These are phyloP conservation scores for Conops quadrifasciatus DNA, from an alignment of 2,888 invertebrate genomes.

Conservation along the genomic window DNA sequence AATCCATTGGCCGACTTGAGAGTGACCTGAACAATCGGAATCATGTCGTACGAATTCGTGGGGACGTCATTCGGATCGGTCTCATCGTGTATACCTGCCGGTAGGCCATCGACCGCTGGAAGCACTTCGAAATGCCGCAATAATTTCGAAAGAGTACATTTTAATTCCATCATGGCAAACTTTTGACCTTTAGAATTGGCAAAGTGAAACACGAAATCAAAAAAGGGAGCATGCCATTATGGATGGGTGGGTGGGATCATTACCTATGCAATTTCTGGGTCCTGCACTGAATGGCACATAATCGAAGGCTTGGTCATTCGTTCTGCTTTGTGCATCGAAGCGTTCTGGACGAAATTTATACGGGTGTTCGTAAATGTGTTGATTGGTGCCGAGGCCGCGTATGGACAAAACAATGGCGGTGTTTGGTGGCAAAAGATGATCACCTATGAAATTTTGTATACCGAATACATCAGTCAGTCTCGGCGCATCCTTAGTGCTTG, in stretches of 20 bases:
- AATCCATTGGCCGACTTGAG: constrained; percentile 63
- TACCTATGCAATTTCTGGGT: constrained; percentile 46
- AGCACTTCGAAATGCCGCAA: constrained; percentile 63
- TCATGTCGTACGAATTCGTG: background rate
- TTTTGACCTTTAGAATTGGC: constrained; percentile 58
- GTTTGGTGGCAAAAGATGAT: constrained; percentile 50
- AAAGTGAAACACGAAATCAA: background rate
- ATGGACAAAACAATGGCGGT: constrained; percentile 51
- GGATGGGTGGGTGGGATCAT: too few relatives aligned
- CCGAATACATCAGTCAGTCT: too few relatives aligned
- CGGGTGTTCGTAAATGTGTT: constrained; percentile 51
- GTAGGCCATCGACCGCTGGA: constrained; percentile 34
- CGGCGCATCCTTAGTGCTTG: too few relatives aligned
- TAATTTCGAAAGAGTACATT: constrained; percentile 65
- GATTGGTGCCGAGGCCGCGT: constrained; percentile 52
- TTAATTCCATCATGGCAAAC: constrained; percentile 67
- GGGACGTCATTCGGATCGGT: background rate
- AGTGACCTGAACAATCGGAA: constrained; percentile 61
- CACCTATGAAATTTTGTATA: constrained; percentile 50
- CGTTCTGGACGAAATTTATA: constrained; percentile 65
- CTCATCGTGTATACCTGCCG: constrained; percentile 10
- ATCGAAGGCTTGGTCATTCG: constrained; percentile 63
- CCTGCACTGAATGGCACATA: constrained; percentile 72
- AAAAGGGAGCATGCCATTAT: background rate
- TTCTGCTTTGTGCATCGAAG: constrained; percentile 46